A percentile compares a stretch with the other conserved stretches of the same genome.
Conservation (phyloP, 1,140 invertebrate species). For the Papilio helenus region DNA sequence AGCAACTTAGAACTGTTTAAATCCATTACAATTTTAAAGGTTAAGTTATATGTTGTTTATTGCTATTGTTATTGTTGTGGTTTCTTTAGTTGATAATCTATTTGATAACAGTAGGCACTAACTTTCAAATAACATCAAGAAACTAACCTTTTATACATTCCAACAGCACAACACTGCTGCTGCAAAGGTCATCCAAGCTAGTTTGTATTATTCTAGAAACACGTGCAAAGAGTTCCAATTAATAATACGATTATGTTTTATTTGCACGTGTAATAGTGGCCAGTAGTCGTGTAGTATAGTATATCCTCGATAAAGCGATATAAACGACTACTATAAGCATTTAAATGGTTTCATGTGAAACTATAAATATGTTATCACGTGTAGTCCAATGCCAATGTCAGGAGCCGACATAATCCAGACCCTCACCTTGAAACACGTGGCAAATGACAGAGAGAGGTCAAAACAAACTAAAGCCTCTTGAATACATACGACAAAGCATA, state of each 20-base stretch:
- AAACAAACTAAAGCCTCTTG: conserved; percentile 1
- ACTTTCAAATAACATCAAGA: background rate
- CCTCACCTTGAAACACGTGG: conserved; percentile 46
- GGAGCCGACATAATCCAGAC: conserved; percentile 44
- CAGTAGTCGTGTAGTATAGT: background rate
- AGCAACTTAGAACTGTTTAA: background rate
- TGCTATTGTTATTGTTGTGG: background rate
- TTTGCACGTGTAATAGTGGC: background rate
- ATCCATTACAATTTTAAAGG: background rate
- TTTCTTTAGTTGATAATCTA: background rate
- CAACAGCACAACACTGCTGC: no score
- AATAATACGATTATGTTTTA: background rate
- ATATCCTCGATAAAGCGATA: background rate
- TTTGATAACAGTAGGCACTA: background rate
- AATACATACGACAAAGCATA: conserved; percentile 4
- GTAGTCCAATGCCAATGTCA: conserved; percentile 26
- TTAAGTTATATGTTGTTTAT: background rate
- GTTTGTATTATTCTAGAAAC: background rate
- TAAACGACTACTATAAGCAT: conserved; percentile 16
- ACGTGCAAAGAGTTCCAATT: background rate
- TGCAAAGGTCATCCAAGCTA: background rate
- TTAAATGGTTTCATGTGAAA: conserved; percentile 44
- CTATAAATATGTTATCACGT: conserved; percentile 30
- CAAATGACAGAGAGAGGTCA: conserved; percentile 17
- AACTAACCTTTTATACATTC: no score